Percentiles rank a stretch among this genome's conserved stretches.
phyloP scores from a whole-genome alignment of 2,888 invertebrate species.

The Neelides folsomi region DNA sequence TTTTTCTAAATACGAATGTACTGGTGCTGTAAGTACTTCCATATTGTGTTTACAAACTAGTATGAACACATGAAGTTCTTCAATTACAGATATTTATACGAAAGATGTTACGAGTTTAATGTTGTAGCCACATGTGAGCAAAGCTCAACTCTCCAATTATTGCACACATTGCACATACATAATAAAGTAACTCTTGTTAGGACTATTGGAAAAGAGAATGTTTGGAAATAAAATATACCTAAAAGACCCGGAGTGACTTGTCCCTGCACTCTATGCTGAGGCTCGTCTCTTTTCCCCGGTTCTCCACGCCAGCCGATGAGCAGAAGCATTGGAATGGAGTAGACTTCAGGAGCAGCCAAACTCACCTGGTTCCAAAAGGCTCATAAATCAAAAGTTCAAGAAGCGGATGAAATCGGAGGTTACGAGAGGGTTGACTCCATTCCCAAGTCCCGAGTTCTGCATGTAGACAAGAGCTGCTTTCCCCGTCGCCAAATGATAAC shows the following conservation, averaged over 20 bases:
- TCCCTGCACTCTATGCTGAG: constrained; percentile 40
- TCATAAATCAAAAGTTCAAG: background rate
- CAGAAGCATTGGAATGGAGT: constrained; percentile 39
- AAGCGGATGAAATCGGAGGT: background rate
- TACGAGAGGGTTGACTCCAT: constrained; percentile 40
- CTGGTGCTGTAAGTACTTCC: no score
- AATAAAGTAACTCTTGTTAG: no score
- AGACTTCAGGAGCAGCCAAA: constrained; percentile 39
- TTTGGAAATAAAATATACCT: constrained; percentile 33
- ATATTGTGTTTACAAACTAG: no score
- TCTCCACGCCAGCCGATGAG: constrained; percentile 41
- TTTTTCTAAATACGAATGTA: no score
- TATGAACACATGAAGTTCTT: no score
- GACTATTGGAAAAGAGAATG: no score
- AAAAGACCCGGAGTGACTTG: constrained; percentile 38
- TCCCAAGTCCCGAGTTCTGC: constrained; percentile 41
- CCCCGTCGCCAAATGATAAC: constrained; percentile 40
- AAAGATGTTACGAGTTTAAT: no score
- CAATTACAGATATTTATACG: no score
- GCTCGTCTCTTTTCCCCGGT: constrained; percentile 41
- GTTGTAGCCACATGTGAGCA: no score
- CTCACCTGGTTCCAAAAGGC: constrained; percentile 33
- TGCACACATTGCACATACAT: no score
- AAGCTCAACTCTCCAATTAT: no score
- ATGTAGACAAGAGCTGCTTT: constrained; percentile 39